A percentile compares a stretch with the other conserved stretches of the same genome.
phyloP scores from a whole-genome alignment of 2,113 vertebrate genomes.

The Epinephelus moara region DNA sequence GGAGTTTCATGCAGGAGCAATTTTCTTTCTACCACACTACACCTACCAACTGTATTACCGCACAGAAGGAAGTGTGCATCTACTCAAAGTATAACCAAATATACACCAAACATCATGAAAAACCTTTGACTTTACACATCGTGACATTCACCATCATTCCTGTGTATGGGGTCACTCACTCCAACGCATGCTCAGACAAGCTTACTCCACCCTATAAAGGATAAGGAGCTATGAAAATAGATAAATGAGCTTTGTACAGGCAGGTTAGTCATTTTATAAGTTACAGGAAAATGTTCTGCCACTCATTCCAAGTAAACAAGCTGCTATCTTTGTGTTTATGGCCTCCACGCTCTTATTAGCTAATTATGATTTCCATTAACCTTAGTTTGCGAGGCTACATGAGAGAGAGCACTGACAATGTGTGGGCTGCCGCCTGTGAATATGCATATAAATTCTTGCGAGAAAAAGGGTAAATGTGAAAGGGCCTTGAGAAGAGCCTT shows the following conservation, averaged over 20 bases:
- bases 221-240: neutral
- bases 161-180: neutral
- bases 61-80: too few relatives aligned
- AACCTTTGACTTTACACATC: too few relatives aligned
- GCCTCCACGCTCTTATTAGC: conserved; percentile 39
- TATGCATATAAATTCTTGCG: neutral
- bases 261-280: neutral
- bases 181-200: neutral
- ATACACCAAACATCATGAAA: too few relatives aligned
- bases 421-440: conserved; percentile 11
- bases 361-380: conserved; percentile 58
- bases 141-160: too few relatives aligned
- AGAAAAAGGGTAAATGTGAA: neutral
- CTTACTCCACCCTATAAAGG: neutral
- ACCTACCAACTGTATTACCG: too few relatives aligned
- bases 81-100: too few relatives aligned
- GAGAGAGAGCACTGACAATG: conserved; percentile 6
- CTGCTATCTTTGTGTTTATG: conserved; percentile 28
- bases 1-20: too few relatives aligned
- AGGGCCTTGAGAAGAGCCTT: neutral
- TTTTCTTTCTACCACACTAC: too few relatives aligned
- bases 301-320: neutral
- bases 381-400: conserved; percentile 30
- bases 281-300: conserved; percentile 13
- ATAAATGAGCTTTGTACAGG: neutral